A percentile compares a stretch with the other conserved stretches of the same genome.
Evolutionary conservation across 2,797 vertebrate species (phyloP).

Genomic region (Myiotriccus ornatus): DNA sequence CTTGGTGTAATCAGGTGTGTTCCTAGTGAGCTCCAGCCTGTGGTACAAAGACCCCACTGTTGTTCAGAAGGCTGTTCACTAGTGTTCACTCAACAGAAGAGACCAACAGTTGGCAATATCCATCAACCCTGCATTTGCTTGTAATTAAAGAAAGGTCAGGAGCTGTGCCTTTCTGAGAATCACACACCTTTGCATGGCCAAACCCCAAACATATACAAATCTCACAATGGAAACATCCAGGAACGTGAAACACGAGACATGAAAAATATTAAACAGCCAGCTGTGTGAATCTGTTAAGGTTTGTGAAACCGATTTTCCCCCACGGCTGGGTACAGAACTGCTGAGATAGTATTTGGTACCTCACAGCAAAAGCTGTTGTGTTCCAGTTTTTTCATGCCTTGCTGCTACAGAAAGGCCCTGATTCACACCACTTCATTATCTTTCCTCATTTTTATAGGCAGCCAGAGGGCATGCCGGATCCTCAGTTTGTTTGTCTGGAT

Average conservation of each 20-base stretch:
- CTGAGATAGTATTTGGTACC: conserved; percentile 33
- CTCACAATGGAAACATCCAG: conserved; percentile 35
- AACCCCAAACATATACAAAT: conserved; percentile 47
- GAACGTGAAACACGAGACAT: not conserved
- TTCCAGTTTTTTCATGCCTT: conserved; percentile 31
- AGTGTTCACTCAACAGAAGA: conserved; percentile 44
- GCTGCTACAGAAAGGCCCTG: conserved; percentile 1
- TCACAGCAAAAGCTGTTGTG: not conserved
- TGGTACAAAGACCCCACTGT: conserved; percentile 68
- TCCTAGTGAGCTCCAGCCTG: conserved; percentile 40
- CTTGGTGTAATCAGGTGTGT: conserved; percentile 69
- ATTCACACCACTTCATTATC: conserved; percentile 38
- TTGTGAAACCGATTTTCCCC: conserved; percentile 16
- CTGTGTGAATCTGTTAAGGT: conserved; percentile 2
- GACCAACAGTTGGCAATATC: conserved; percentile 18
- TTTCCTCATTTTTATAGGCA: conserved; percentile 36
- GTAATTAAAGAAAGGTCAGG: conserved; percentile 63
- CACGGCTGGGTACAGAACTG: not conserved
- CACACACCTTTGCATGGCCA: not conserved
- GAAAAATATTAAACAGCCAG: conserved; percentile 32
- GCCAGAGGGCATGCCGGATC: conserved; percentile 54
- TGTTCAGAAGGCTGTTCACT: not conserved
- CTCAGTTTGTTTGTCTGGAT: conserved; percentile 51
- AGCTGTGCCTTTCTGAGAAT: conserved; percentile 17
- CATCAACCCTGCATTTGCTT: conserved; percentile 28